Evolutionary conservation across 2,888 invertebrate species (phyloP).

Genomic region (Eristalis pertinax): DNA sequence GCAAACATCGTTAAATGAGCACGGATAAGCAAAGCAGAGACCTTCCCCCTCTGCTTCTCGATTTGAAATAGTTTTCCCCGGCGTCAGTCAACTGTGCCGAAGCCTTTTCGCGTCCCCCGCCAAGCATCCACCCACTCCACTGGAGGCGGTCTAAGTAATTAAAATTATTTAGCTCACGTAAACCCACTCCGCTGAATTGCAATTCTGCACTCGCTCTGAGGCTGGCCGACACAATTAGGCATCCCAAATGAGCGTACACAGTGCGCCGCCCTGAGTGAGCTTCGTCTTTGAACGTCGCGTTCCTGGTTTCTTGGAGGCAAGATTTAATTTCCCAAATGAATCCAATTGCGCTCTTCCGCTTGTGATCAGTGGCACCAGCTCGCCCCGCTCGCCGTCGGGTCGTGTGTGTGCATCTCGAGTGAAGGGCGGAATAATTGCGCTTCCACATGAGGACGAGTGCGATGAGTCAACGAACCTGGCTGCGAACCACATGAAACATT

Average conservation of each 20-base stretch:
- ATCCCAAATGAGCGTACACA: background rate
- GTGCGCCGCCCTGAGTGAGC: background rate
- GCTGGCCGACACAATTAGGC: background rate
- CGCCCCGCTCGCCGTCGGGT: background rate
- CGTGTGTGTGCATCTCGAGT: background rate
- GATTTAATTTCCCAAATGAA: constrained; percentile 42
- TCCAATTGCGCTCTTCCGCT: constrained; percentile 38
- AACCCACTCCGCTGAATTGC: background rate
- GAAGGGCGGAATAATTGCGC: constrained; percentile 3
- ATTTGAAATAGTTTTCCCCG: background rate
- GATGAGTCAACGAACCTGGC: constrained; percentile 3
- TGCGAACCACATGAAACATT: background rate
- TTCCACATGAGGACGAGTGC: background rate
- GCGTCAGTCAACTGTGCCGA: background rate
- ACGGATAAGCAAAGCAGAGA: background rate
- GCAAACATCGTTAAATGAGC: background rate
- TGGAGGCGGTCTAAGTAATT: background rate
- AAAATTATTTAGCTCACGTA: background rate
- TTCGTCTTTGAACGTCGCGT: background rate
- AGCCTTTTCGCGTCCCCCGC: background rate
- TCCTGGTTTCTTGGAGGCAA: background rate
- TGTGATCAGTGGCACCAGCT: background rate
- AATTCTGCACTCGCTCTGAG: background rate
- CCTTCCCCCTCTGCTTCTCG: background rate
- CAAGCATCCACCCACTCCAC: background rate